These are phyloP conservation scores for Radopholus similis DNA, from an alignment of 1,140 invertebrate genomes.

Conservation along the genomic window DNA sequence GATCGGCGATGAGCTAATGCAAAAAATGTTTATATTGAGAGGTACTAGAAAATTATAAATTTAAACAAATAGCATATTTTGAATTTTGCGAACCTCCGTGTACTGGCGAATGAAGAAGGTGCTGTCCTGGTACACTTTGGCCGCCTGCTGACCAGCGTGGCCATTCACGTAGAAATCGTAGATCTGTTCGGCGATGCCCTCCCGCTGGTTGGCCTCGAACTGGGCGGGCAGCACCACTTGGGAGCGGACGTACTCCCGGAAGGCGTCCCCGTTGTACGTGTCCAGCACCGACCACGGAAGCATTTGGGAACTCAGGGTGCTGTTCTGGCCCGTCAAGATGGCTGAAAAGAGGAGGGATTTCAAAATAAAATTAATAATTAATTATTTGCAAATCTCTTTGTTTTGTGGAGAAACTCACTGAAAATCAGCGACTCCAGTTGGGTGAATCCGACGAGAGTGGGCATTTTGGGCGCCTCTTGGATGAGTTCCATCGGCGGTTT, in stretches of 20 bases:
- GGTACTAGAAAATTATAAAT: too few species aligned
- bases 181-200: slow-evolving; percentile 17
- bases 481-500: slow-evolving; percentile 15
- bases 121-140: background rate
- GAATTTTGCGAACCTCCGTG: too few species aligned
- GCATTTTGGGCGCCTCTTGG: slow-evolving; percentile 15
- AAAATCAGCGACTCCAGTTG: slow-evolving; percentile 25
- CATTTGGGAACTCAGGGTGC: slow-evolving; percentile 15
- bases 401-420: slow-evolving; percentile 4
- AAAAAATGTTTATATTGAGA: too few species aligned
- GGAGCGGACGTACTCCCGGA: slow-evolving; percentile 1
- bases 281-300: slow-evolving; percentile 4
- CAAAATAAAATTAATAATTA: too few species aligned
- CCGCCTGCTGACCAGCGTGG: background rate
- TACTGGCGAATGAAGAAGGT: slow-evolving; percentile 25
- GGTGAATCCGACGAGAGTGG: slow-evolving; percentile 31
- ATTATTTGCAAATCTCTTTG: background rate
- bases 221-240: background rate
- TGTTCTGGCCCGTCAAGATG: slow-evolving; percentile 21
- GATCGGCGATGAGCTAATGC: slow-evolving; percentile 23
- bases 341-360: slow-evolving; percentile 13
- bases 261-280: background rate
- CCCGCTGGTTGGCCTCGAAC: slow-evolving; percentile 13
- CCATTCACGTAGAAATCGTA: slow-evolving; percentile 28
- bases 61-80: slow-evolving; percentile 7